Evolutionary conservation across 2,888 invertebrate species (phyloP), one percentile per base, ranked within the genome.

Genomic region (Heliothis peltigera): DNA sequence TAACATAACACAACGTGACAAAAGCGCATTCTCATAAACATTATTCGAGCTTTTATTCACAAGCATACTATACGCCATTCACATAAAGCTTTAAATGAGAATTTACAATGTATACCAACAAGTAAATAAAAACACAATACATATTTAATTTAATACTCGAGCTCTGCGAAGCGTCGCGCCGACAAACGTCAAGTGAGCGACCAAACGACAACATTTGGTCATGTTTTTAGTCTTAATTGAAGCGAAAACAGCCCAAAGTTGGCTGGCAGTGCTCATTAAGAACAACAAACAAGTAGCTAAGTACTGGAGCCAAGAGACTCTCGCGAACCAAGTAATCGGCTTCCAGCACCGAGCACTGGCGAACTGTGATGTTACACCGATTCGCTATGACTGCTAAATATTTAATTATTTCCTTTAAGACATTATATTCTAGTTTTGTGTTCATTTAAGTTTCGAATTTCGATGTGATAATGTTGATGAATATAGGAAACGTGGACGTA

Each of bases 201-300:
- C 84, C 80, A 85, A 80, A 82, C 86, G 86, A 87, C 87, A 85
- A 88, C 87, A 89, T 89, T 90, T 86, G 90, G 91, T 89, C 91
- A 91, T 93, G 93, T 92, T 92, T 90, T 90, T 88, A 88, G 93
- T 88, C 90, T 92, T 94, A 94, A 94, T 94, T 94, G 93, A 93
- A 91, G 89, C 91, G 89, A 88, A 88, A 91, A 91, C 92, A 91
- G 88, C 84, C 89, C 89, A 82, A 91, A 93, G 88, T 93, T 91
- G 91, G 91, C 91, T 92, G 90, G 87, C 91, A 85, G 80, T 90
- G 91, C 93, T 95, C 94, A 93, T 94, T 94, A 94, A 91, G 91
- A 92, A 92, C 92, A 92, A 91, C 93, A 92, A 94, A 94, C 93
- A 93, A 93, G 89, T 87, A 87, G 83, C 89, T 93, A 93, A 93